Evolutionary conservation across 30 jellyfish, hydroid and myxozoan genomes (phyloP).

Genomic region (Hydractinia symbiolongicarpus): DNA sequence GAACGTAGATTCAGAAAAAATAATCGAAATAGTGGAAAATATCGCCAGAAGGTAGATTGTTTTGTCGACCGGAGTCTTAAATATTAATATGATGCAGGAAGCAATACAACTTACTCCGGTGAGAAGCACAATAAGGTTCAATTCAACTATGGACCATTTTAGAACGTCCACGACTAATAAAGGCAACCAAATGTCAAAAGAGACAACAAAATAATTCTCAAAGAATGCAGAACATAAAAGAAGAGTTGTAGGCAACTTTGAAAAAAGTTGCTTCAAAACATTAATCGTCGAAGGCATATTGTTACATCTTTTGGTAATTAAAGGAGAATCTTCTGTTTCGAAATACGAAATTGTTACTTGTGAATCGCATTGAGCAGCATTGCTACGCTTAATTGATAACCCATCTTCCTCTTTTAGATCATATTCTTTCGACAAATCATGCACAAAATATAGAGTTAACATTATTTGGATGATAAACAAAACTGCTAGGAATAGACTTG

Average conservation of each 20-base stretch:
- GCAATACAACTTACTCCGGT: neutral
- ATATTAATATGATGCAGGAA: neutral
- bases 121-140: neutral
- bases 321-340: neutral
- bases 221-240: neutral
- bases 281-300: neutral
- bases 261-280: neutral
- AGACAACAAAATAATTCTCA: neutral
- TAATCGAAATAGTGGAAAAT: neutral
- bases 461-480: neutral
- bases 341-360: neutral
- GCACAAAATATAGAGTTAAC: neutral
- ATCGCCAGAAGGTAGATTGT: neutral
- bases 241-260: neutral
- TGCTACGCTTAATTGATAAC: neutral
- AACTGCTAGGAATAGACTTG: neutral
- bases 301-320: neutral
- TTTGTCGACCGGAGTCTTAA: neutral
- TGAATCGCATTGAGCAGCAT: neutral
- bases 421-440: conserved; percentile 6
- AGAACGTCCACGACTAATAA: neutral
- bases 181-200: conserved; percentile 12
- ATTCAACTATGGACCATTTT: conserved; percentile 1
- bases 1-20: neutral
- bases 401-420: neutral